These are phyloP conservation scores for Mionectes macconnelli DNA, from an alignment of 2,113 vertebrate genomes.

Conservation along the genomic window DNA sequence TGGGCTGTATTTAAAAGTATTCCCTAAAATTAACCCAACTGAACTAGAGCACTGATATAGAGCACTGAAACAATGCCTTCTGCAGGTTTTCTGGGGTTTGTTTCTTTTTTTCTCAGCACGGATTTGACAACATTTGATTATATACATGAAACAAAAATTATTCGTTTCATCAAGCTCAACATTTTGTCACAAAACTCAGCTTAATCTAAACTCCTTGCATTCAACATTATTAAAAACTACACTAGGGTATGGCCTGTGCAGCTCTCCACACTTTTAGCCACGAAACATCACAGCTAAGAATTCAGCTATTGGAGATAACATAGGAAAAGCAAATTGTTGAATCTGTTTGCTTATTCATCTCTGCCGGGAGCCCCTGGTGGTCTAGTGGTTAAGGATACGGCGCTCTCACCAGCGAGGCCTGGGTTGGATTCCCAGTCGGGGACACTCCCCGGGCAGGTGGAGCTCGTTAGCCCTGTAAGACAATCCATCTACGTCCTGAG, in stretches of 20 bases:
- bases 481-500: too few species aligned
- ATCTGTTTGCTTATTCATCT: not conserved
- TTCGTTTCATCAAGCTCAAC: not conserved
- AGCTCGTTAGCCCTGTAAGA: too few species aligned
- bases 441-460: too few species aligned
- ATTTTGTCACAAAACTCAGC: not conserved
- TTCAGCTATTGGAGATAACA: not conserved
- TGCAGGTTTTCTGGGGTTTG: not conserved
- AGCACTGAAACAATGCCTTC: not conserved
- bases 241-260: not conserved
- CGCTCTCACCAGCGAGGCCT: too few species aligned
- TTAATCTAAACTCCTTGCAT: not conserved
- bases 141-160: not conserved
- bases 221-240: not conserved
- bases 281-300: not conserved
- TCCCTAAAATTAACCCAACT: not conserved
- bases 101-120: not conserved
- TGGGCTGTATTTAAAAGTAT: not conserved
- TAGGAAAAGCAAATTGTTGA: not conserved
- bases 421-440: too few species aligned
- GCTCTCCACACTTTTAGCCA: not conserved
- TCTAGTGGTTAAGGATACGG: too few species aligned
- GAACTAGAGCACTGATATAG: not conserved
- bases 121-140: not conserved
- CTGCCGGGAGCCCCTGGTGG: too few species aligned